Percentiles rank a stretch among this genome's conserved stretches.
Conservation (phyloP, 2,113 vertebrate genomes). For the Cygnus atratus region DNA sequence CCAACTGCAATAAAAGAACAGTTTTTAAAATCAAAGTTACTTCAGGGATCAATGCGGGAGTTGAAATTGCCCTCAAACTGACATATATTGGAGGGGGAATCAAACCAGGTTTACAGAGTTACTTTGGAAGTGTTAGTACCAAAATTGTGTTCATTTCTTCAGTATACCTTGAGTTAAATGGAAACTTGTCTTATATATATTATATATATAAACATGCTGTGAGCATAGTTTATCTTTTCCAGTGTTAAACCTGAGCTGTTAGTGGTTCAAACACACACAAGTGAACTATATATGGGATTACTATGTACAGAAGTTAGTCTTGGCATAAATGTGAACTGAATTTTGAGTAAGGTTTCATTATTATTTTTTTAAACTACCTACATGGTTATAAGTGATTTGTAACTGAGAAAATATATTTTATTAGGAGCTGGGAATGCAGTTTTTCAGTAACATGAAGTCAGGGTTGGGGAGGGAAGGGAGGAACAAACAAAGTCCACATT, state of each 20-base stretch:
- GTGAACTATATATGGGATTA: neutral
- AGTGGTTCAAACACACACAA: neutral
- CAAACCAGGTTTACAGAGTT: neutral
- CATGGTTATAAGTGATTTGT: neutral
- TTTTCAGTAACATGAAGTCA: neutral
- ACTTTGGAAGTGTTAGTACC: neutral
- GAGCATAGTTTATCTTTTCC: neutral
- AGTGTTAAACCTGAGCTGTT: neutral
- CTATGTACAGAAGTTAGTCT: neutral
- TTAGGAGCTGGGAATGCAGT: neutral
- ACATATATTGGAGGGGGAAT: neutral
- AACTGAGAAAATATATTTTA: neutral
- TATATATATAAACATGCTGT: neutral
- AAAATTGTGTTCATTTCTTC: neutral
- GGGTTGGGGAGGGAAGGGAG: fast-evolving
- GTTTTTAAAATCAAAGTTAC: neutral
- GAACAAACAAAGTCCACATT: neutral
- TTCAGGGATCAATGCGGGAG: neutral
- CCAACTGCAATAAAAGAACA: neutral
- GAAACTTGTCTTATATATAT: neutral
- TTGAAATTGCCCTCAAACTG: neutral
- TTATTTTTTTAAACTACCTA: neutral
- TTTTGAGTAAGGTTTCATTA: neutral
- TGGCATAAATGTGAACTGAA: neutral
- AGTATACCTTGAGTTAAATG: neutral